Evolutionary conservation across 2,888 invertebrate genomes (phyloP), one percentile per base, ranked within the genome.

Genomic region (Tachina fera): DNA sequence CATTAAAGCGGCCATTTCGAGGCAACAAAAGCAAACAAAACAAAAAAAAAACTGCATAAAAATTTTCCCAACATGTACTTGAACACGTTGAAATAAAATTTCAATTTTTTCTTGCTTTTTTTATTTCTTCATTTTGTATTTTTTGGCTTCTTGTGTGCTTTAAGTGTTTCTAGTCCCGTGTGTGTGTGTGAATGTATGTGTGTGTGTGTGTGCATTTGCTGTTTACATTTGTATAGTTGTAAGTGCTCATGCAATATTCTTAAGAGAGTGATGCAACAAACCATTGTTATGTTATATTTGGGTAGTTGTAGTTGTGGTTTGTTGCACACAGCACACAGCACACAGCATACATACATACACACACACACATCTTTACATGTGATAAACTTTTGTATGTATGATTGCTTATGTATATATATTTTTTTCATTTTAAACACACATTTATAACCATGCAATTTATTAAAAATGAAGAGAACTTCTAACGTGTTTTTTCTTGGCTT

Each of bases 61-160:
- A 82, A 76, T 71, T 83, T 72, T 76, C 53, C 75, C 60, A 75
- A 80, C 76, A 80, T 86, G 79, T 63, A 83, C 83, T 83, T 82
- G 67, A 79, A 77, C 86, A 86, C 86, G 76, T 80, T 86, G 86
- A 76, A 83, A 83, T 80, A 86, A 80, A 76, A 86, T 79, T 78
- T 82, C 60, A 78, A 63, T 67, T 71, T 58, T 63, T 65, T 65
- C 47, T 3, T 22, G 31, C 60, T 49, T 31, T 13, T 49, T 49
- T 45, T 13, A n/a, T n/a, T 31, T 19, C 22, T 60, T 47, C 13
- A n/a, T 51, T 53, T 67, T 43, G 9, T n/a, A 16, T 56, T 58
- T 72, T 53, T 77, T 76, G 78, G 71, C 74, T 63, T 75, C 71
- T 79, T 61, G 22, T 60, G 45, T 60, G 45, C 22, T 81, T 51